Evolutionary conservation across 1,140 invertebrate genomes (phyloP).

Genomic region (Orussus abietinus): DNA sequence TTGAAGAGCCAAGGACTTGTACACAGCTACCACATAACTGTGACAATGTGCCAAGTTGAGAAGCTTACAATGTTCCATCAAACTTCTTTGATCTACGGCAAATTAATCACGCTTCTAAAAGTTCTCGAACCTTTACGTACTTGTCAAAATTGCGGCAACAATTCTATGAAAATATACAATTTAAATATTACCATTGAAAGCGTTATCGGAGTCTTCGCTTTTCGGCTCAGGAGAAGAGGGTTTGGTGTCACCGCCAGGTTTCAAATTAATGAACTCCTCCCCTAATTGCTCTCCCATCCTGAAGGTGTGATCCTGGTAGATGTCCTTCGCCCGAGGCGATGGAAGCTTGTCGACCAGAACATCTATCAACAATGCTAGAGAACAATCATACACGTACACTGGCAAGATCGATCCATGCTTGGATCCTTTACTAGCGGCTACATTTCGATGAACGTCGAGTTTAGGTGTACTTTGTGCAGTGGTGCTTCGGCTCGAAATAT

Average conservation of each 20-base stretch:
- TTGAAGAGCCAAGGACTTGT: slow-evolving; percentile 61
- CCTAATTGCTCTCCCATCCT: slow-evolving; percentile 38
- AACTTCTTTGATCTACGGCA: slow-evolving; percentile 49
- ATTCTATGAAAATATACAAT: background rate
- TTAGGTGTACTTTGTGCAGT: slow-evolving; percentile 23
- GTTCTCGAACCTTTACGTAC: no score
- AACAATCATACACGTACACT: slow-evolving; percentile 69
- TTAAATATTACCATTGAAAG: slow-evolving; percentile 32
- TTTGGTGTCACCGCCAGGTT: slow-evolving; percentile 43
- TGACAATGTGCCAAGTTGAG: slow-evolving; percentile 63
- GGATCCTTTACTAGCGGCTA: slow-evolving; percentile 24
- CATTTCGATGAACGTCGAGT: slow-evolving; percentile 16
- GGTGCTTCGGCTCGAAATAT: slow-evolving; percentile 22
- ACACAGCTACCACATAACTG: slow-evolving; percentile 66
- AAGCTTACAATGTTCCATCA: slow-evolving; percentile 61
- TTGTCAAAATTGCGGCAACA: no score
- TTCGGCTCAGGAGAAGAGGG: slow-evolving; percentile 47
- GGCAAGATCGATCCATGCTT: slow-evolving; percentile 55
- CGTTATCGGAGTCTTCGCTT: slow-evolving; percentile 51
- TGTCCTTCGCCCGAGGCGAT: slow-evolving; percentile 47
- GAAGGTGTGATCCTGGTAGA: slow-evolving; percentile 56
- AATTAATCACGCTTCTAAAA: no score
- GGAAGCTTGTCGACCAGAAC: slow-evolving; percentile 55
- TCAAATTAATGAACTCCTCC: slow-evolving; percentile 47
- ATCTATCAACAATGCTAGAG: slow-evolving; percentile 58